phyloP scores from a whole-genome alignment of 2,888 invertebrate genomes.

The Phorcus lineatus region DNA sequence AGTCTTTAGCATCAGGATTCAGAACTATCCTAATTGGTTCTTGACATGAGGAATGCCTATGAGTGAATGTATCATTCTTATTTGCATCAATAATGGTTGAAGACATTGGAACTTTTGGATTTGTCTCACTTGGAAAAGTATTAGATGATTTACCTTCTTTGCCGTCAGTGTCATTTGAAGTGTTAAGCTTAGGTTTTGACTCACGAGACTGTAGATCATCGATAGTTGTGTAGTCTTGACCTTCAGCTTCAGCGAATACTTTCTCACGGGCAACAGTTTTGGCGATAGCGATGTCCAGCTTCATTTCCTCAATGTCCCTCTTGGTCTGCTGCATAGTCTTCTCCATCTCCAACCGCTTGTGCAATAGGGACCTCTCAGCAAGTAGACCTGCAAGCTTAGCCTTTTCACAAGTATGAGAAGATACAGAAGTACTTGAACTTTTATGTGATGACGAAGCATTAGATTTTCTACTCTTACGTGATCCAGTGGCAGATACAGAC shows the following conservation, averaged over 20 bases:
- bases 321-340: neutral
- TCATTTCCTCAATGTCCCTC: neutral
- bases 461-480: too few species aligned
- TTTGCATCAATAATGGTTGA: too few species aligned
- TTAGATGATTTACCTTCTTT: neutral
- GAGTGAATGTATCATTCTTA: too few species aligned
- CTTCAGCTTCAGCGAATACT: neutral
- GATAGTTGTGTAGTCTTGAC: neutral
- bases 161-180: neutral
- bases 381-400: neutral
- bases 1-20: too few species aligned
- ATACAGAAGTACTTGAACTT: too few species aligned
- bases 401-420: neutral
- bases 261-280: neutral
- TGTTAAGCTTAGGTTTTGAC: too few species aligned
- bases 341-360: neutral
- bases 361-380: neutral
- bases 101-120: too few species aligned
- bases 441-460: too few species aligned
- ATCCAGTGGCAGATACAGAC: too few species aligned
- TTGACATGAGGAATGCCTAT: too few species aligned
- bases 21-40: too few species aligned
- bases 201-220: too few species aligned
- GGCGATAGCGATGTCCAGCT: neutral
- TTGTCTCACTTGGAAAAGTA: neutral